These are phyloP conservation scores for Urocitellus parryii DNA, from an alignment of 2,113 vertebrate genomes.

Conservation along the genomic window DNA sequence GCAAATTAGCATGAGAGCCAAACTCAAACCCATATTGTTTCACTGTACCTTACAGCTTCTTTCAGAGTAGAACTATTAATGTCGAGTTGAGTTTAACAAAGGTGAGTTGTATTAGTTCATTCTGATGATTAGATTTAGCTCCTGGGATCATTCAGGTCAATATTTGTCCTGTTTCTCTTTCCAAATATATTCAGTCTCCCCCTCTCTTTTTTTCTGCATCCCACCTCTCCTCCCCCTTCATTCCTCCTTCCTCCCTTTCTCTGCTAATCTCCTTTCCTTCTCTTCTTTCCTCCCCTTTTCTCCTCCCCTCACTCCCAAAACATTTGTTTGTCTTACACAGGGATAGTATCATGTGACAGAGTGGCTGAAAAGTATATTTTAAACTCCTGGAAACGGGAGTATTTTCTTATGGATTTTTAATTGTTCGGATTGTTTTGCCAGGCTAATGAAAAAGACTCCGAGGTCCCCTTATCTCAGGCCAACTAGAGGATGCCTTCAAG, in stretches of 20 bases:
- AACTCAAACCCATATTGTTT: neutral
- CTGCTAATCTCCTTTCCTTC: neutral
- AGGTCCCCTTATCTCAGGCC: conserved; percentile 69
- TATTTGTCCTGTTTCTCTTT: neutral
- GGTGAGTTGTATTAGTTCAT: neutral
- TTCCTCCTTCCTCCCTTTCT: neutral
- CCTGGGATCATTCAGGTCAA: neutral
- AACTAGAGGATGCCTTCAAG: neutral
- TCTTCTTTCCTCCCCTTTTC: neutral
- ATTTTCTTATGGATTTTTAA: conserved; percentile 69
- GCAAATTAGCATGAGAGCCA: neutral
- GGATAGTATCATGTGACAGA: neutral
- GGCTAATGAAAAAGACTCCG: conserved; percentile 36
- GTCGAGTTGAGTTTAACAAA: neutral
- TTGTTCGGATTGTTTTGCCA: conserved; percentile 70
- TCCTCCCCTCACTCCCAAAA: conserved; percentile 6
- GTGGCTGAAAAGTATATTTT: conserved; percentile 35
- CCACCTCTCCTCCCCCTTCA: neutral
- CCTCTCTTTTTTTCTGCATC: neutral
- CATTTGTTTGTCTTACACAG: conserved; percentile 1
- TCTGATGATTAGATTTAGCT: neutral
- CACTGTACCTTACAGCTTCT: neutral
- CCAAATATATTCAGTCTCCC: neutral
- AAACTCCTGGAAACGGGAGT: conserved; percentile 66
- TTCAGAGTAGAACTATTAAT: neutral